phyloP scores from a whole-genome alignment of 1,140 invertebrate genomes.

The Drosophila virilis region DNA sequence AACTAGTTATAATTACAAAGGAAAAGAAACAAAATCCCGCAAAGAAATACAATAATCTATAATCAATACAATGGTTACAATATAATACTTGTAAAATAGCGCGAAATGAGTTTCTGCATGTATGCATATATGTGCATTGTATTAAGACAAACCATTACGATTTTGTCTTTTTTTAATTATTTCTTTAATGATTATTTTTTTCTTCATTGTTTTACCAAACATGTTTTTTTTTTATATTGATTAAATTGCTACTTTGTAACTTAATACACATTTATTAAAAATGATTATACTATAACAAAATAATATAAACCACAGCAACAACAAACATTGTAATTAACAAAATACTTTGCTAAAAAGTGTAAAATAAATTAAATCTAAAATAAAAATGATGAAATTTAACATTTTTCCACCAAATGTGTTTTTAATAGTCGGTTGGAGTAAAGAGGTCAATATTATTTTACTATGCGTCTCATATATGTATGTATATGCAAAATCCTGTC shows the following conservation, averaged over 20 bases:
- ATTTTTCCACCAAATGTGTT: not conserved
- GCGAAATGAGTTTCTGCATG: constrained; percentile 45
- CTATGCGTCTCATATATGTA: no score
- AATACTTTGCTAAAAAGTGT: constrained; percentile 76
- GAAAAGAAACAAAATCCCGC: constrained; percentile 25
- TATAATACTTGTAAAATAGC: constrained; percentile 68
- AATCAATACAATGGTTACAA: constrained; percentile 57
- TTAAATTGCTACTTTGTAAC: constrained; percentile 47
- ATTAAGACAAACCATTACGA: constrained; percentile 25
- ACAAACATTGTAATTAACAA: constrained; percentile 77
- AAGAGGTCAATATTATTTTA: no score
- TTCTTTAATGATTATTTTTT: constrained; percentile 67
- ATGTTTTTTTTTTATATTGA: constrained; percentile 55
- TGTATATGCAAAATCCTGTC: no score
- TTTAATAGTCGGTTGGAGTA: not conserved
- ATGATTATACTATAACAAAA: constrained; percentile 61
- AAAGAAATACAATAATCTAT: constrained; percentile 47
- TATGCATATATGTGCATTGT: constrained; percentile 7
- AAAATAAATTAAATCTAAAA: constrained; percentile 80
- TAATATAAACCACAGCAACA: constrained; percentile 12
- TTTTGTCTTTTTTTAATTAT: constrained; percentile 50
- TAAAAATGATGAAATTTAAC: constrained; percentile 75
- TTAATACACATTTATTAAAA: constrained; percentile 41
- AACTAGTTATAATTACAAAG: constrained; percentile 70
- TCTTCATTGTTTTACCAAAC: constrained; percentile 50